A percentile compares a stretch with the other conserved stretches of the same genome.
Evolutionary conservation across 2,888 invertebrate genomes (phyloP).

Genomic region (Apodemia mormo): DNA sequence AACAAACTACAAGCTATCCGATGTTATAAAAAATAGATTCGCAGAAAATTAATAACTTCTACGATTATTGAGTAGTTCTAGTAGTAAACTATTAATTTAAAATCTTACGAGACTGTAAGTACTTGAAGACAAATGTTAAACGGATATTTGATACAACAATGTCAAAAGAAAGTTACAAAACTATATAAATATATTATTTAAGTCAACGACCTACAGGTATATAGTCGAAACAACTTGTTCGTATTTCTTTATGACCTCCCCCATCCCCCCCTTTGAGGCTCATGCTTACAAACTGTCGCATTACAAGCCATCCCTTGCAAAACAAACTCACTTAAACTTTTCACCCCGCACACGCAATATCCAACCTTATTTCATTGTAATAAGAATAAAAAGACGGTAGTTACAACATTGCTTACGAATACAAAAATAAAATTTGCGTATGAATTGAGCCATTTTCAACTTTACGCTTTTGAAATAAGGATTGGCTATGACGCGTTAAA

Average conservation of each 20-base stretch:
- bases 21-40: too few relatives aligned
- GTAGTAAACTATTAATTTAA: not conserved
- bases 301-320: constrained; percentile 70
- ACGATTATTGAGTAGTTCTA: too few relatives aligned
- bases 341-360: constrained; percentile 40
- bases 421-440: constrained; percentile 45
- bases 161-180: constrained; percentile 13
- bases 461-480: constrained; percentile 49
- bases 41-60: too few relatives aligned
- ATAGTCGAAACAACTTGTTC: constrained; percentile 60
- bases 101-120: constrained; percentile 20
- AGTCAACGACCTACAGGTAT: constrained; percentile 66
- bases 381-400: constrained; percentile 43
- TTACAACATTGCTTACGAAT: constrained; percentile 43
- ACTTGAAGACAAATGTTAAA: constrained; percentile 25
- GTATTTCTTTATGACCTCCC: constrained; percentile 69
- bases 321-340: constrained; percentile 51
- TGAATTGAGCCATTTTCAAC: constrained; percentile 44
- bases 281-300: constrained; percentile 82
- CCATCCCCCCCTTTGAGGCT: constrained; percentile 61
- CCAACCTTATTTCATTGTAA: constrained; percentile 47
- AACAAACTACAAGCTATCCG: too few relatives aligned
- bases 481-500: constrained; percentile 45
- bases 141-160: constrained; percentile 12
- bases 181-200: constrained; percentile 59